phyloP scores from a whole-genome alignment of 2,888 invertebrate genomes.

The Pristionchus arcanus region DNA sequence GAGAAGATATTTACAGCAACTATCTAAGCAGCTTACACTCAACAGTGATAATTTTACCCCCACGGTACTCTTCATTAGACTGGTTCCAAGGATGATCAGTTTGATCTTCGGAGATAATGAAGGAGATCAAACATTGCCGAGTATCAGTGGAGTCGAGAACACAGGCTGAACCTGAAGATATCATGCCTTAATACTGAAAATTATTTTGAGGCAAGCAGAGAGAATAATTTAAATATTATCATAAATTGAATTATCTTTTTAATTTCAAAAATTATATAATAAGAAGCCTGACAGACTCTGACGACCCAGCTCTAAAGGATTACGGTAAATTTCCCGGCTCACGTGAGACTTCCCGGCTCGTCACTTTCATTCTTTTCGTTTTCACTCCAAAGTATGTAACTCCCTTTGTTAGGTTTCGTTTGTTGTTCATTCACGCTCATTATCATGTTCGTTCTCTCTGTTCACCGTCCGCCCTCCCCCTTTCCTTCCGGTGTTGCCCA shows the following conservation, averaged over 20 bases:
- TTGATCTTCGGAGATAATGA: constrained; percentile 15
- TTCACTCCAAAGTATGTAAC: background rate
- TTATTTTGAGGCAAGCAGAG: background rate
- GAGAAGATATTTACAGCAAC: constrained; percentile 33
- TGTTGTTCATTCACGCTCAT: background rate
- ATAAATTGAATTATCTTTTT: background rate
- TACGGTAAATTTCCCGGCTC: background rate
- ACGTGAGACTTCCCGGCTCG: constrained; percentile 12
- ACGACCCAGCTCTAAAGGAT: background rate
- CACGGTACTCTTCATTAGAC: constrained; percentile 11
- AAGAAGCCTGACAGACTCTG: background rate
- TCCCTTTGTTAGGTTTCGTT: background rate
- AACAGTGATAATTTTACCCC: constrained; percentile 14
- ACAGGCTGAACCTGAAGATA: background rate
- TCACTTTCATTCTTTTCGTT: background rate
- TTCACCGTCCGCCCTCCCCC: background rate
- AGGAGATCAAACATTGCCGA: constrained; percentile 1
- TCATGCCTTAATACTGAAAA: background rate
- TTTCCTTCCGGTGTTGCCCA: background rate
- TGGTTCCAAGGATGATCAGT: background rate
- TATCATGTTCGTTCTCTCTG: constrained; percentile 15
- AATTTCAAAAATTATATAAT: background rate
- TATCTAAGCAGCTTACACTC: constrained; percentile 45
- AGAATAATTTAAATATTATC: background rate
- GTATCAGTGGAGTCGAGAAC: background rate